phyloP scores from a whole-genome alignment of 2,113 vertebrate genomes.

The Alethe diademata region DNA sequence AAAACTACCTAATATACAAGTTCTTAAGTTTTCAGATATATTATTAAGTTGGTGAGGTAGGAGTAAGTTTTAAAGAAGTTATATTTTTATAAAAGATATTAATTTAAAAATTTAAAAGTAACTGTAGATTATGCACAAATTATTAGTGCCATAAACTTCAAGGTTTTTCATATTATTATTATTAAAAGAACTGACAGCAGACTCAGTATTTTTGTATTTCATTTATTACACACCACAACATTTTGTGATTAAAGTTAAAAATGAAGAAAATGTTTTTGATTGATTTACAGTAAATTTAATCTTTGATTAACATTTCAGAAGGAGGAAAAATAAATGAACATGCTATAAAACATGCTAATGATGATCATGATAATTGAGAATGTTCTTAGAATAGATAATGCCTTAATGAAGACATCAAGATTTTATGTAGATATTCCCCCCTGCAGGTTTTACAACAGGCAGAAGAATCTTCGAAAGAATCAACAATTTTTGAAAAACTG shows the following conservation, averaged over 20 bases:
- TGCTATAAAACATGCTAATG: conserved; percentile 33
- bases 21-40: background rate
- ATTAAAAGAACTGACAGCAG: background rate
- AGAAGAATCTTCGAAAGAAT: background rate
- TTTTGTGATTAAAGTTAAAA: background rate
- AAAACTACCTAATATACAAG: background rate
- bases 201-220: background rate
- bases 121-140: background rate
- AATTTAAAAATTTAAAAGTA: background rate
- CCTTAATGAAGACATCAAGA: conserved; percentile 6
- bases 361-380: conserved; percentile 30
- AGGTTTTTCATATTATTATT: background rate
- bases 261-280: background rate
- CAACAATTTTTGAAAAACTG: background rate
- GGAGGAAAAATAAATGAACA: conserved; percentile 29
- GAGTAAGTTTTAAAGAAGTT: background rate
- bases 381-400: conserved; percentile 17
- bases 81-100: background rate
- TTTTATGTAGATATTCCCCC: background rate
- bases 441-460: background rate
- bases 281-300: conserved; percentile 47
- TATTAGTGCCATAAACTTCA: background rate
- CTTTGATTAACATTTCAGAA: conserved; percentile 41
- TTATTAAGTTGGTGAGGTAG: background rate
- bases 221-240: background rate